A percentile compares a stretch with the other conserved stretches of the same genome.
phyloP scores from a whole-genome alignment of 2,888 invertebrate genomes.

The Cephus rjabovi region DNA sequence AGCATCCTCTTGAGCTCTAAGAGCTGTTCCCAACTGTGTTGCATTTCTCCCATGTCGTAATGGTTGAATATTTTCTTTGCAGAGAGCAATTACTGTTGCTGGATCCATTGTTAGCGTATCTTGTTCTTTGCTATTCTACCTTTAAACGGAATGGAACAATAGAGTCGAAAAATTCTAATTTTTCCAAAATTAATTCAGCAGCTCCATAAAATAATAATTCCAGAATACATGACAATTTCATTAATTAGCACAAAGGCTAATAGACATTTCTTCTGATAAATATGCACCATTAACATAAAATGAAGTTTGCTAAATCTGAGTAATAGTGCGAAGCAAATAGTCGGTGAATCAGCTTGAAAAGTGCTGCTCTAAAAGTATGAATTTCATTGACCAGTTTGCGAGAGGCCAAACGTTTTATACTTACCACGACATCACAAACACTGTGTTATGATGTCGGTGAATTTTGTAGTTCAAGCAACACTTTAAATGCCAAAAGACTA shows the following conservation, averaged over 20 bases:
- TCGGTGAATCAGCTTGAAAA: background rate
- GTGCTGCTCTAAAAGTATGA: background rate
- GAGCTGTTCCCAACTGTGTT: constrained; percentile 80
- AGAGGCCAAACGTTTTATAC: background rate
- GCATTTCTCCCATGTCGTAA: constrained; percentile 88
- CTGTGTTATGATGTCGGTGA: background rate
- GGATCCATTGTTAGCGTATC: constrained; percentile 57
- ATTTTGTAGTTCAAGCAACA: background rate
- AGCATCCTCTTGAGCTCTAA: constrained; percentile 80
- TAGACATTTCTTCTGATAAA: background rate
- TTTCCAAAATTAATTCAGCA: background rate
- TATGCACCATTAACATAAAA: background rate
- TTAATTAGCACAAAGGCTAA: background rate
- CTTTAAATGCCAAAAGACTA: constrained; percentile 39
- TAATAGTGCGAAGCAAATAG: background rate
- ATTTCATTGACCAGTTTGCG: background rate
- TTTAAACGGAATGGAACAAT: constrained; percentile 26
- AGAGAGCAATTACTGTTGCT: constrained; percentile 63
- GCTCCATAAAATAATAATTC: background rate
- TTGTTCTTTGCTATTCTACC: constrained; percentile 21
- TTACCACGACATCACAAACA: background rate
- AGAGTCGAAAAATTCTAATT: constrained; percentile 1
- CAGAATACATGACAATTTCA: background rate
- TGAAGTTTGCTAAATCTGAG: background rate
- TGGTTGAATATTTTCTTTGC: constrained; percentile 97